Conservation (phyloP, 2,113 vertebrate genomes). For the Sceloporus undulatus region DNA sequence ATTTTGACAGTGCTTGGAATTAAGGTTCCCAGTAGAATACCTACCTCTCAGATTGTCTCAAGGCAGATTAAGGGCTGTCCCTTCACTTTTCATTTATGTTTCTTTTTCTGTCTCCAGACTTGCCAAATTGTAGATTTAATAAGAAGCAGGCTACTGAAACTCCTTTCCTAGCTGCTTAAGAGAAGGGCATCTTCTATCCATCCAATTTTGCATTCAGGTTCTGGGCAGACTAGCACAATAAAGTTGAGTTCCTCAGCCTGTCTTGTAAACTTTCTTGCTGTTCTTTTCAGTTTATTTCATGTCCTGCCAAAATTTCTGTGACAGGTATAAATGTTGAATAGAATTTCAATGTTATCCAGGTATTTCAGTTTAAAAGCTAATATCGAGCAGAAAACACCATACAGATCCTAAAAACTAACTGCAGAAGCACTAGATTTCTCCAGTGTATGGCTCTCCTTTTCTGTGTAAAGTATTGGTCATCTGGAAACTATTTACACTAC, state of each 20-base stretch:
- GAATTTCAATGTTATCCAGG: neutral
- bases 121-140: rapidly evolving
- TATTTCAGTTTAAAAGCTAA: neutral
- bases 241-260: slow-evolving; percentile 13
- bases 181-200: neutral
- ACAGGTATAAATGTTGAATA: neutral
- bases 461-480: neutral
- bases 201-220: slow-evolving; percentile 6
- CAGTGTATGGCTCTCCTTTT: neutral
- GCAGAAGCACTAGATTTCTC: neutral
- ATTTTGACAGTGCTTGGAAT: slow-evolving; percentile 60
- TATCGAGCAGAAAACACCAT: neutral
- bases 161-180: neutral
- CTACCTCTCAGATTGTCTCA: slow-evolving; percentile 46
- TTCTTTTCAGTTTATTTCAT: neutral
- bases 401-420: neutral
- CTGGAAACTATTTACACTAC: neutral
- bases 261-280: neutral
- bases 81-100: slow-evolving; percentile 20
- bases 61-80: neutral
- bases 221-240: neutral
- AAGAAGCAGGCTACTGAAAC: neutral
- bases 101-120: slow-evolving; percentile 13
- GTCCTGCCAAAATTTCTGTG: neutral
- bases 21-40: slow-evolving; percentile 46